Base-by-base conservation (phyloP, 2,113 vertebrate species). In the Syngnathus typhle region DNA sequence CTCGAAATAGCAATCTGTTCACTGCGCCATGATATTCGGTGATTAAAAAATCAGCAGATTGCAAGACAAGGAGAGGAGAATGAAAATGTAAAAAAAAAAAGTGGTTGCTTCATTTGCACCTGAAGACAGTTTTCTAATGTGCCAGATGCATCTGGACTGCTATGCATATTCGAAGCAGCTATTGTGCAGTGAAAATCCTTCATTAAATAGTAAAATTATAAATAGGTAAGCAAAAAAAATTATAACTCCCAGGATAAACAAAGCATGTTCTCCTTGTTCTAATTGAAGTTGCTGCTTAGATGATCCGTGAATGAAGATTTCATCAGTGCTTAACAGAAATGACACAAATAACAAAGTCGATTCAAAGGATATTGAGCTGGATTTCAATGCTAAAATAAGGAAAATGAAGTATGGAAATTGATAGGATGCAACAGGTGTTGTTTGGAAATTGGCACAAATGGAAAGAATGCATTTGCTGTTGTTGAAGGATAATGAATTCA, bases 11-110 rank as follows among this genome's bases (percentile, higher is more conserved):
- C 71, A 87, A 84, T 88, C 84, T 88, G 87, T 81, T 90, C 81
- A 87, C 80, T 80, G 83, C 87, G 86, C 79, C 85, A 77, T 88
- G 83, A 89, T 88, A 89, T 89, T 87, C 85, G 87, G 80, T 91
- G 85, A 90, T 90, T 89, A 89, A 87, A 88, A 88, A 91, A 86
- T 86, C 78, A 84, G 69, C 77, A 79, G 83, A 76, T 71, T 83
- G 67, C 70, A 83, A 75, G 78, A 82, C 65, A 70, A 73, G 21
- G 18, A 6, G 11, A 5, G 10, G 15, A 74, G 21, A 74, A 65
- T 66, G 19, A 21, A 4, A 21, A 8, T 49, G 27, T 43, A 8
- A 18, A 27, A 75, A 18, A 27, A 75, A n/a, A 75, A 68, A 68
- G 54, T 44, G 68, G 70, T 74, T 76, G 69, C 68, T 74, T 75